Base-by-base conservation (phyloP, 2,797 vertebrate genomes). In the Melanotaenia nigrans region DNA sequence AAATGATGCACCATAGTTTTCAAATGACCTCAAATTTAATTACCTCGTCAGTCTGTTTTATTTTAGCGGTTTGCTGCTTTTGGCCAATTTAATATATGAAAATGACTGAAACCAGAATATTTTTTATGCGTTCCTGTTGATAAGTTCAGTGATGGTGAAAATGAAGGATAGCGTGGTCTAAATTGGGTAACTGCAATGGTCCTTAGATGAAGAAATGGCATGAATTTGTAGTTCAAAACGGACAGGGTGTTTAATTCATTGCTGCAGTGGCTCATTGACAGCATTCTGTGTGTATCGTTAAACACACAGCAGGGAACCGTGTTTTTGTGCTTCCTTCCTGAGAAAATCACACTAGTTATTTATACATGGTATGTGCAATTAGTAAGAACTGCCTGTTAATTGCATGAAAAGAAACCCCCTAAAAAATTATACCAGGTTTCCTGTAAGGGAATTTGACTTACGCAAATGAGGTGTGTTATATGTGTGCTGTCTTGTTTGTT, bases 281-380 rank as follows among this genome's bases (percentile, higher is more conserved):
- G 77, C 55, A 74, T 47, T 75, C 64, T n/a, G 5, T 9, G 42
- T 66, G 40, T 38, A 66, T 57, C 74, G 70, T 65, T 75, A 79
- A 80, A 42, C 79, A 49, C 63, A 25, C 77, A 66, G 71, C 54
- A 13, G 69, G 77, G 71, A 59, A 67, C 28, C 40, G 28, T 67
- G 68, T 75, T 67, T 69, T 65, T 75, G 12, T 1, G n/a, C 71
- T 65, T 53, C 11, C 58, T 71, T 24, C 38, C 68, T 66, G 73
- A 42, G 59, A 47, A 47, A 20, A 9, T 47, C 32, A 75, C 25
- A 22, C 24, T 38, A 64, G 60, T 70, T 89, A 79, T 80, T 88
- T 81, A 87, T 67, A 80, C 64, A 67, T 20, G 20, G 20, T 60
- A 61, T 30, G 22, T 68, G 56, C 73, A 71, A 76, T 83, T 86